Evolutionary conservation across 2,113 vertebrate genomes (phyloP).

Genomic region (Rhynchopsitta pachyrhyncha): DNA sequence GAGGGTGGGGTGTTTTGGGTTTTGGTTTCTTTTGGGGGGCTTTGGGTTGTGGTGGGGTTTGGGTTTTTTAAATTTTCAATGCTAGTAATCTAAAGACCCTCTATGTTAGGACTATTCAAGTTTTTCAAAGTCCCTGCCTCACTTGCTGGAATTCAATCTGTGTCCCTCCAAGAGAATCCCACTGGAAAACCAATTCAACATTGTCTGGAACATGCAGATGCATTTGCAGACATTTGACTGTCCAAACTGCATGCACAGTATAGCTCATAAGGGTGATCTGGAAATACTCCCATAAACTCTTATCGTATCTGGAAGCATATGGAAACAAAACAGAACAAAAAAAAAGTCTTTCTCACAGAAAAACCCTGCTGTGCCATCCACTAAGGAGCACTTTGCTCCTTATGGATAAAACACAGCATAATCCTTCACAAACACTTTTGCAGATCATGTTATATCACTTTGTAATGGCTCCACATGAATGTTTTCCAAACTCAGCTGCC

Average conservation of each 20-base stretch:
- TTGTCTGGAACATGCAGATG: neutral
- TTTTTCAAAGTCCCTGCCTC: neutral
- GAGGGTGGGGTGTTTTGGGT: neutral
- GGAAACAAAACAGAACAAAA: neutral
- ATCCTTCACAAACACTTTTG: neutral
- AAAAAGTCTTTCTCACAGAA: neutral
- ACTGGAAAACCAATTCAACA: neutral
- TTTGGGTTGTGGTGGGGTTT: neutral
- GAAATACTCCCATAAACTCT: neutral
- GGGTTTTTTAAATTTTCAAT: neutral
- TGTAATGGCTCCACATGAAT: neutral
- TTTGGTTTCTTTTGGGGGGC: rapidly evolving
- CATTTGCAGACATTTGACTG: neutral
- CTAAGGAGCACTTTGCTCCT: neutral
- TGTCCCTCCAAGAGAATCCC: neutral
- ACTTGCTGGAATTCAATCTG: neutral
- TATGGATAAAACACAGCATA: neutral
- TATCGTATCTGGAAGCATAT: neutral
- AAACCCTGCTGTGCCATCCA: neutral
- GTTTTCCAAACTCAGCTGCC: neutral
- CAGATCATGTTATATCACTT: neutral
- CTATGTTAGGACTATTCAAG: neutral
- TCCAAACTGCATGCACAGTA: neutral
- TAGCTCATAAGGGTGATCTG: neutral
- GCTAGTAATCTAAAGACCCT: neutral